Percentiles rank a stretch among this genome's conserved stretches.
Evolutionary conservation across 2,888 invertebrate genomes (phyloP).

Genomic region (Allacma fusca): DNA sequence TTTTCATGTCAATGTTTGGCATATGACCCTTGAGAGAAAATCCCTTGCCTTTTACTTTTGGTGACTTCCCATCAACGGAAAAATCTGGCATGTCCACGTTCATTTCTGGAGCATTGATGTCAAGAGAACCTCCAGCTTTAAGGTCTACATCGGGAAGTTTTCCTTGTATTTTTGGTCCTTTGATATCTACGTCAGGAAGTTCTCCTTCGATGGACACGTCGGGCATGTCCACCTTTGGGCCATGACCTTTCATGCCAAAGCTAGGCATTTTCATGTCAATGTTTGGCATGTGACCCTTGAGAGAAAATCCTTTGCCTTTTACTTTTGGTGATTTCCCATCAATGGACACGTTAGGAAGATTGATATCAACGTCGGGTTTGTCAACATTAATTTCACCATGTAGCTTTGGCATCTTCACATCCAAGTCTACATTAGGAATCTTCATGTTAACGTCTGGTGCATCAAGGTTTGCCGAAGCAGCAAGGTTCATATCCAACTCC

Average conservation of each 20-base stretch:
- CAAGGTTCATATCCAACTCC: conserved; percentile 6
- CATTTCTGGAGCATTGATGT: conserved; percentile 11
- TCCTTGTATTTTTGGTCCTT: background rate
- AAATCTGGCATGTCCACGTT: too few species aligned
- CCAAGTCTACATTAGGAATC: too few species aligned
- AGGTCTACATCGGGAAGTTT: too few species aligned
- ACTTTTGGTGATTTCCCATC: conserved; percentile 11
- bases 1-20: background rate
- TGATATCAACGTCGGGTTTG: background rate
- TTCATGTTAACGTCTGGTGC: background rate
- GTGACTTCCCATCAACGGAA: background rate
- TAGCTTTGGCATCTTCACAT: too few species aligned
- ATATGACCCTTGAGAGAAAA: too few species aligned
- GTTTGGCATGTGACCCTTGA: background rate
- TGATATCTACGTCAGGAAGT: conserved; percentile 17
- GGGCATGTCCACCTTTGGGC: background rate
- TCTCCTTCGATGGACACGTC: background rate
- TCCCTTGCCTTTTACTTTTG: too few species aligned
- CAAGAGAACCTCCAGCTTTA: background rate
- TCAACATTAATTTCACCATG: conserved; percentile 15
- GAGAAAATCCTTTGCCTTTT: background rate
- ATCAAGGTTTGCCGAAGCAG: background rate
- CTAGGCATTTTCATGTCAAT: background rate
- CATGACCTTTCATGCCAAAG: conserved; percentile 22
- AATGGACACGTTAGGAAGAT: background rate